Percentiles rank a stretch among this genome's conserved stretches.
phyloP scores from a whole-genome alignment of 2,113 vertebrate species.

The Psilopsiagon aymara region DNA sequence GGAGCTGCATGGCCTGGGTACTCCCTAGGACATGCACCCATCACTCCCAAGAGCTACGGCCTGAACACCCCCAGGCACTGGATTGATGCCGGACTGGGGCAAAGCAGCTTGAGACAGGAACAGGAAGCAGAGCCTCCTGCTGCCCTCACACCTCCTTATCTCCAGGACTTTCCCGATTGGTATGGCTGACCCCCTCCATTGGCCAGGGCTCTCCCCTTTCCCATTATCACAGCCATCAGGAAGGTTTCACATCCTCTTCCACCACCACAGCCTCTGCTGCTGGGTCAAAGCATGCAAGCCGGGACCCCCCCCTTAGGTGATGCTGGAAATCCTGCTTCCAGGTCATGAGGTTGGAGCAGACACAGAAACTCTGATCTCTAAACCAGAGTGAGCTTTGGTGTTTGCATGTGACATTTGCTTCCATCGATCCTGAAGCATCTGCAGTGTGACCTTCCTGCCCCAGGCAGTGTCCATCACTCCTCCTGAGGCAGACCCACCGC shows the following conservation, averaged over 20 bases:
- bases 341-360: neutral
- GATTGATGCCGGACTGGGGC: fast-evolving
- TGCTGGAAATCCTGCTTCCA: neutral
- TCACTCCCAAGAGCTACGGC: fast-evolving
- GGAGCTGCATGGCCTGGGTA: neutral
- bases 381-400: neutral
- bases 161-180: neutral
- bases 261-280: neutral
- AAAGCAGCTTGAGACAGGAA: neutral
- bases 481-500: neutral
- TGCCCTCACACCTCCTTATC: fast-evolving
- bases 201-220: neutral
- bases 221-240: fast-evolving
- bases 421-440: fast-evolving
- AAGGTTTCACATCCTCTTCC: neutral
- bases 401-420: fast-evolving
- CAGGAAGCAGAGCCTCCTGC: fast-evolving
- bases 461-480: fast-evolving
- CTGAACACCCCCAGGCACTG: fast-evolving
- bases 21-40: fast-evolving
- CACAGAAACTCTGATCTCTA: neutral
- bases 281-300: neutral
- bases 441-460: neutral
- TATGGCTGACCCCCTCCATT: fast-evolving
- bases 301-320: neutral